phyloP scores from a whole-genome alignment of 2,888 invertebrate genomes.

The Drosophila meridiana region DNA sequence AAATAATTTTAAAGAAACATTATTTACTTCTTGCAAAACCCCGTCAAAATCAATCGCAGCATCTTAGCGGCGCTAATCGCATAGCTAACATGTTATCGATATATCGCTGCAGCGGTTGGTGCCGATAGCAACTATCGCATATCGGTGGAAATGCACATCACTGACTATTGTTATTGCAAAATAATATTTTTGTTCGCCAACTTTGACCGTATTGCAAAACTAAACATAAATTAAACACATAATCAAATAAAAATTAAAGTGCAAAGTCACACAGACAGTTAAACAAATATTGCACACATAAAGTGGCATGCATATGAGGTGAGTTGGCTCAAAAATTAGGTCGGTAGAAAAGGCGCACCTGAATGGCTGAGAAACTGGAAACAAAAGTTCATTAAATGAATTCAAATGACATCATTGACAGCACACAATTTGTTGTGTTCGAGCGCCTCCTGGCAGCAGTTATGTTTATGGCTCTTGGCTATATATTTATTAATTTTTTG shows the following conservation, averaged over 20 bases:
- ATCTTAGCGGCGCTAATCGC: constrained; percentile 24
- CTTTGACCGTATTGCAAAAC: constrained; percentile 25
- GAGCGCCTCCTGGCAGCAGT: constrained; percentile 8
- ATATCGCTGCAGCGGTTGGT: neutral
- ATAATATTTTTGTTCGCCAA: constrained; percentile 30
- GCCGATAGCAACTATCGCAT: neutral
- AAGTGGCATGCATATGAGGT: constrained; percentile 16
- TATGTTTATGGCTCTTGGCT: constrained; percentile 42
- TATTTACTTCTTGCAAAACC: constrained; percentile 19
- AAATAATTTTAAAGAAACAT: constrained; percentile 19
- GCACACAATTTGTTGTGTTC: constrained; percentile 45
- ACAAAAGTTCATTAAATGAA: constrained; percentile 46
- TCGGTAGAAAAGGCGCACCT: constrained; percentile 19
- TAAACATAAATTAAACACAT: constrained; percentile 38
- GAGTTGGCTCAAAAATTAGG: constrained; percentile 21
- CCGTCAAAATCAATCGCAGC: constrained; percentile 26
- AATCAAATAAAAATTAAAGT: constrained; percentile 10
- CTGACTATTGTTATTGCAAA: constrained; percentile 55
- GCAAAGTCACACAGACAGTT: neutral
- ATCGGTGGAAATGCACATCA: constrained; percentile 22
- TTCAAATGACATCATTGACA: constrained; percentile 73
- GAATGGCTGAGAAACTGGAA: constrained; percentile 15
- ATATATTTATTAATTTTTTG: constrained; percentile 65
- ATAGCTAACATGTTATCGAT: constrained; percentile 27
- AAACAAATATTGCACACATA: constrained; percentile 1